These are phyloP conservation scores for Temnothorax longispinosus DNA, from an alignment of 1,140 invertebrate species.

Conservation along the genomic window DNA sequence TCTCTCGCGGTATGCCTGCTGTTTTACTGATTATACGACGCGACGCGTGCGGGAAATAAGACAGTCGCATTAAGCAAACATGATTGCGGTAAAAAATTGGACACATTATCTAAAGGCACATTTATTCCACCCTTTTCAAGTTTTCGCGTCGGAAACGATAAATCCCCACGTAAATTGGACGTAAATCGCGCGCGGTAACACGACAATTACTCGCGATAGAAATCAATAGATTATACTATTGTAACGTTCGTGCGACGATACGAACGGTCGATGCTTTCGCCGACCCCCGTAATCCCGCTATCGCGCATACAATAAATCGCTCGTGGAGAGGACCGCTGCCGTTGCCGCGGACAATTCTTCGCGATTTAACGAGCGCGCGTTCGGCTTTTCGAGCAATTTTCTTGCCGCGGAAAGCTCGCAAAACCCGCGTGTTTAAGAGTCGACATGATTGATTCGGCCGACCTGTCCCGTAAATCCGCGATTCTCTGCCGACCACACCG, in stretches of 20 bases:
- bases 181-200: constrained; percentile 5
- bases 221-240: constrained; percentile 26
- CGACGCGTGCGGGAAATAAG: not conserved
- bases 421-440: not conserved
- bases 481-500: not conserved
- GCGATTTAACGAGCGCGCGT: constrained; percentile 29
- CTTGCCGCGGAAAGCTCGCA: not conserved
- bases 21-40: not conserved
- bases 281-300: constrained; percentile 7
- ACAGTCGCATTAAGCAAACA: not conserved
- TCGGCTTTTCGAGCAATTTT: constrained; percentile 15
- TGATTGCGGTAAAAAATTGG: not conserved
- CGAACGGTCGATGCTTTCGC: not conserved
- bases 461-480: not conserved
- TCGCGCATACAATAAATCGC: constrained; percentile 44
- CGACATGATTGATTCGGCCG: not conserved
- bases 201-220: constrained; percentile 46
- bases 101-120: not conserved
- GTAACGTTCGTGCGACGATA: not conserved
- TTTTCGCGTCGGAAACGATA: not conserved
- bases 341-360: constrained; percentile 2
- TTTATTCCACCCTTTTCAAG: constrained; percentile 9
- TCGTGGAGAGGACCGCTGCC: not conserved
- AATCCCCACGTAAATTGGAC: constrained; percentile 15
- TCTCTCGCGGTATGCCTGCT: not conserved